A percentile compares a stretch with the other conserved stretches of the same genome.
Conservation (phyloP, 1,140 invertebrate genomes). For the Drosophila sturtevanti region DNA sequence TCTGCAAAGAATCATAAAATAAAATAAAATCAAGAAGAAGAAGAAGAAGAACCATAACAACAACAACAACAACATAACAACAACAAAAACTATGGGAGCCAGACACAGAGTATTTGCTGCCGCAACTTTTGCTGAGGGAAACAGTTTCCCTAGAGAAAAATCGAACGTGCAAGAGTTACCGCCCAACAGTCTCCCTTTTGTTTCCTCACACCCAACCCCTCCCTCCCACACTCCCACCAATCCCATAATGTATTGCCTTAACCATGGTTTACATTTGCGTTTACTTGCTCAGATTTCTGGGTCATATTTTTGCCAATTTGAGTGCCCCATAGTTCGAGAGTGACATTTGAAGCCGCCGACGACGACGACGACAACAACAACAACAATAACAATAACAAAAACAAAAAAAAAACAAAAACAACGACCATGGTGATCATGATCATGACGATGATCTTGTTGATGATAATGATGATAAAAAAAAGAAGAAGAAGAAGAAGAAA, state of each 20-base stretch:
- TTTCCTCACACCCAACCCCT: not conserved
- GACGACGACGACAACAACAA: constrained; percentile 16
- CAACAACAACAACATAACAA: constrained; percentile 32
- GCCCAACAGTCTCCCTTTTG: constrained; percentile 47
- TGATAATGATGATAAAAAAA: not conserved
- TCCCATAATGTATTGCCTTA: no score
- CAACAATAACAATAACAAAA: constrained; percentile 6
- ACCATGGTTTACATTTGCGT: constrained; percentile 17
- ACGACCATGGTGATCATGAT: not conserved
- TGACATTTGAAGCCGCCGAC: constrained; percentile 74
- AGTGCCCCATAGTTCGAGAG: constrained; percentile 34
- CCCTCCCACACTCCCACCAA: constrained; percentile 7
- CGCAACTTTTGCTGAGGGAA: constrained; percentile 29
- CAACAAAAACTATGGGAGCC: constrained; percentile 55
- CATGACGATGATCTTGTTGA: not conserved
- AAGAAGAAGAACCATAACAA: constrained; percentile 4
- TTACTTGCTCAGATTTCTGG: constrained; percentile 56
- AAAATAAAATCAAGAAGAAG: constrained; percentile 15
- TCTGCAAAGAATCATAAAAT: constrained; percentile 30
- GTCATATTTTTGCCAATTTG: constrained; percentile 74
- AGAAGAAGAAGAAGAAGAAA: not conserved
- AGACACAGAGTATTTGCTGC: constrained; percentile 16
- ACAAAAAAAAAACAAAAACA: no score
- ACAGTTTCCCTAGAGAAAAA: constrained; percentile 63
- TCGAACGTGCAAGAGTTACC: constrained; percentile 33